Percentiles rank a stretch among this genome's conserved stretches.
phyloP scores from a whole-genome alignment of 2,888 invertebrate species.

The Drosophila paracracens region DNA sequence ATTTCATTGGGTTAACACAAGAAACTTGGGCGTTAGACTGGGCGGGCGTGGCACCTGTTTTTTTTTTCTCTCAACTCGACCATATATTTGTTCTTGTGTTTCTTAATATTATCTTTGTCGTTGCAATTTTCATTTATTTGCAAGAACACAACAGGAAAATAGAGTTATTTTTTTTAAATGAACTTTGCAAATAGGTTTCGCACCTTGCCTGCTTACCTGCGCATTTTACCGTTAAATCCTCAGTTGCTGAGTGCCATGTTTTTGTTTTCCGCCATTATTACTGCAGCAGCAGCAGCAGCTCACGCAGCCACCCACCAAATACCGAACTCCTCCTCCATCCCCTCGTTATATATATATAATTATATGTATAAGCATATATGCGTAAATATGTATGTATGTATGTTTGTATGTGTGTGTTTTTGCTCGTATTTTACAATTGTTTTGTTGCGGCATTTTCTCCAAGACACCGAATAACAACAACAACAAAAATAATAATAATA shows the following conservation, averaged over 20 bases:
- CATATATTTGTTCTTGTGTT: slow-evolving; percentile 10
- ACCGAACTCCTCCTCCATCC: slow-evolving; percentile 34
- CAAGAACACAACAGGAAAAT: slow-evolving; percentile 17
- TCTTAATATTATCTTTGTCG: slow-evolving; percentile 33
- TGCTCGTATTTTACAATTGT: slow-evolving; percentile 77
- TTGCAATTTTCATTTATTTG: slow-evolving; percentile 25
- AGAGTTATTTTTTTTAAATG: slow-evolving; percentile 30
- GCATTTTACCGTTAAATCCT: slow-evolving; percentile 42
- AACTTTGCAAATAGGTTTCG: slow-evolving; percentile 11
- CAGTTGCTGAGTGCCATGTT: slow-evolving; percentile 30
- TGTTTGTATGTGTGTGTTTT: slow-evolving; percentile 48
- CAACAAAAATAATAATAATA: not conserved
- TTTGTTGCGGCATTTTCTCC: slow-evolving; percentile 72
- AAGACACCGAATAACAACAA: slow-evolving; percentile 66
- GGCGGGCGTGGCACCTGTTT: not conserved
- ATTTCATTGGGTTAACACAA: slow-evolving; percentile 53
- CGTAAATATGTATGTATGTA: slow-evolving; percentile 11
- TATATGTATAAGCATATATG: not conserved
- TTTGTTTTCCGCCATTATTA: slow-evolving; percentile 57
- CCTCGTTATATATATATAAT: slow-evolving; percentile 6
- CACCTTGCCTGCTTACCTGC: slow-evolving; percentile 29
- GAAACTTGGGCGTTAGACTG: slow-evolving; percentile 4
- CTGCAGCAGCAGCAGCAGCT: slow-evolving; percentile 33
- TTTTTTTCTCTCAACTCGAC: slow-evolving; percentile 39
- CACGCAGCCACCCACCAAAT: slow-evolving; percentile 43